Evolutionary conservation across 1,140 invertebrate species (phyloP).

Genomic region (Drosophila fuyamai): DNA sequence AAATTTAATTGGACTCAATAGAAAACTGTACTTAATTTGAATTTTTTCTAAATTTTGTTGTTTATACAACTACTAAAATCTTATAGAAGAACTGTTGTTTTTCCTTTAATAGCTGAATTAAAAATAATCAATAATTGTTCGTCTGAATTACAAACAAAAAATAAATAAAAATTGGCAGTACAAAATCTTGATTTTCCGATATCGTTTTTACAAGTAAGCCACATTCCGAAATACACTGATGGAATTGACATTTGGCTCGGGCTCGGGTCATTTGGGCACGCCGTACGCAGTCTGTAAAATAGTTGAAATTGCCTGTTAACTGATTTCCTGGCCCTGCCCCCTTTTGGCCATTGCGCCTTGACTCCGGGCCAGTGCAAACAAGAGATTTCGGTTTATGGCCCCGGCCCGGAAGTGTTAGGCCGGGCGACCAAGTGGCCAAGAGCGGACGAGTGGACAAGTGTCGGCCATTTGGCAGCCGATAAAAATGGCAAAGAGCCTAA

Average conservation of each 20-base stretch:
- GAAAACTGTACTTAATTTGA: no score
- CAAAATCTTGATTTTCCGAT: not conserved
- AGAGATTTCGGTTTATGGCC: constrained; percentile 59
- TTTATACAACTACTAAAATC: no score
- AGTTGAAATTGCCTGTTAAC: constrained; percentile 79
- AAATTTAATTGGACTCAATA: no score
- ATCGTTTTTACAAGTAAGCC: not conserved
- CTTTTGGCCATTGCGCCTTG: constrained; percentile 5
- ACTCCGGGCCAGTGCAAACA: constrained; percentile 43
- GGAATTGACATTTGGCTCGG: constrained; percentile 75
- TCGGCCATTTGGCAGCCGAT: constrained; percentile 77
- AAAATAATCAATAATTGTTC: no score
- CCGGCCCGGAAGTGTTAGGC: constrained; percentile 66
- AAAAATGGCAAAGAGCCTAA: constrained; percentile 64
- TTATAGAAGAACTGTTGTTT: no score
- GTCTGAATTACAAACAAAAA: no score
- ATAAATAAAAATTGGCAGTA: no score
- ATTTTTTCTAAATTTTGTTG: no score
- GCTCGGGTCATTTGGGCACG: constrained; percentile 68
- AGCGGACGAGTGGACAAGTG: constrained; percentile 59
- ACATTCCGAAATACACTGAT: constrained; percentile 41
- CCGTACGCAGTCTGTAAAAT: constrained; percentile 69
- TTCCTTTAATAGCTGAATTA: no score
- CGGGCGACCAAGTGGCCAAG: constrained; percentile 18
- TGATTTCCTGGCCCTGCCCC: constrained; percentile 49